Evolutionary conservation across 2,888 invertebrate genomes (phyloP).

Genomic region (Heliconius ismenius): DNA sequence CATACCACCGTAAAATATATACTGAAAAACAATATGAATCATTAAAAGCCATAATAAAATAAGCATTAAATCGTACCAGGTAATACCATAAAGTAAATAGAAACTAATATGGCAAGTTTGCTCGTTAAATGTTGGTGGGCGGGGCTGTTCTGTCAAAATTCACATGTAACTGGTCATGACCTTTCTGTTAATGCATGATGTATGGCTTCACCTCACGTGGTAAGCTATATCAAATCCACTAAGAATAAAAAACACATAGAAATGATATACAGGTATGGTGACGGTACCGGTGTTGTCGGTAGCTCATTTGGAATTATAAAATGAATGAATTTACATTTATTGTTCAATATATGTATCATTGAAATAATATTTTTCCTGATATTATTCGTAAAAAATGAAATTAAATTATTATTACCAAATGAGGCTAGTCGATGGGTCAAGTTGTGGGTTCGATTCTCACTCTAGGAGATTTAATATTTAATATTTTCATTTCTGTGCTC

Average conservation of each 20-base stretch:
- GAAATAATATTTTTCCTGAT: too few species aligned
- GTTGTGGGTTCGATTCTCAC: too few species aligned
- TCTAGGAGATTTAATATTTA: too few species aligned
- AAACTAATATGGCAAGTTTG: conserved; percentile 27
- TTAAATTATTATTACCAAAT: too few species aligned
- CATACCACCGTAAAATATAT: conserved; percentile 9
- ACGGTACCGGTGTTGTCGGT: not conserved
- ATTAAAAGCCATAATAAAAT: conserved; percentile 13
- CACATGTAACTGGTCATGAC: conserved; percentile 41
- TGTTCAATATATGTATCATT: too few species aligned
- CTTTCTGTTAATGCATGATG: conserved; percentile 42
- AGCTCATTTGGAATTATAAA: too few species aligned
- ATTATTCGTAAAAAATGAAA: too few species aligned
- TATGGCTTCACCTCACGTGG: conserved; percentile 45
- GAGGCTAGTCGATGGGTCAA: too few species aligned
- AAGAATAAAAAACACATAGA: conserved; percentile 20
- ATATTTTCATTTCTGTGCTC: too few species aligned
- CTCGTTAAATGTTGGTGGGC: conserved; percentile 34
- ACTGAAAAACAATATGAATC: not conserved
- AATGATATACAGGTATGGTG: not conserved
- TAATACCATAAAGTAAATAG: conserved; percentile 28
- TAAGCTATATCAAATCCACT: conserved; percentile 36
- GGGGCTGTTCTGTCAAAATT: conserved; percentile 33
- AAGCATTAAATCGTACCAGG: conserved; percentile 7
- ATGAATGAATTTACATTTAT: too few species aligned